Conservation (phyloP, 2,113 vertebrate genomes). For the Poicephalus meyeri region DNA sequence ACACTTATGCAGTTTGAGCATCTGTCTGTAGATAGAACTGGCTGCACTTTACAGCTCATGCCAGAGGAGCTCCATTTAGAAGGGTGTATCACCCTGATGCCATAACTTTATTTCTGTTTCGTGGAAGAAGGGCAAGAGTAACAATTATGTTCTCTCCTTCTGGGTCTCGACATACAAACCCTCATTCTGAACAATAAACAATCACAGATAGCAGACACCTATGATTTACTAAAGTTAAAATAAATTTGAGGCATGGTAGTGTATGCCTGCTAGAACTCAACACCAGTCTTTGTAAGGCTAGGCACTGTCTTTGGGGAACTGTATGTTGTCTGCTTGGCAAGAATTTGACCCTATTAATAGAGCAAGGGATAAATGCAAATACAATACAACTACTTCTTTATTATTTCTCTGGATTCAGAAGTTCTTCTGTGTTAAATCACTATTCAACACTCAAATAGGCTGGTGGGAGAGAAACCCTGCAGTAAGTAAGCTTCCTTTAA, state of each 20-base stretch:
- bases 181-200: background rate
- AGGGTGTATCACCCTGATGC: background rate
- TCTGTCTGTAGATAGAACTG: background rate
- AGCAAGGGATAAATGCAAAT: background rate
- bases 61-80: background rate
- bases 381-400: background rate
- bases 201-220: background rate
- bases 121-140: background rate
- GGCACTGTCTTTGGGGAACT: background rate
- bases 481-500: background rate
- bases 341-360: background rate
- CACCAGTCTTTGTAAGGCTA: background rate
- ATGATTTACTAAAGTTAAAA: conserved; percentile 44
- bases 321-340: background rate
- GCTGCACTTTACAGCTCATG: background rate
- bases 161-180: background rate
- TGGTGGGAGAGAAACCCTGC: background rate
- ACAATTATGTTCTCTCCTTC: background rate
- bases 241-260: background rate
- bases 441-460: background rate
- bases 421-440: background rate
- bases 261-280: background rate
- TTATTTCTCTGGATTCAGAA: background rate
- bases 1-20: background rate
- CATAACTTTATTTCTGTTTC: background rate